These are phyloP conservation scores for Synergus gifuensis DNA, from an alignment of 2,888 invertebrate species.

Conservation along the genomic window DNA sequence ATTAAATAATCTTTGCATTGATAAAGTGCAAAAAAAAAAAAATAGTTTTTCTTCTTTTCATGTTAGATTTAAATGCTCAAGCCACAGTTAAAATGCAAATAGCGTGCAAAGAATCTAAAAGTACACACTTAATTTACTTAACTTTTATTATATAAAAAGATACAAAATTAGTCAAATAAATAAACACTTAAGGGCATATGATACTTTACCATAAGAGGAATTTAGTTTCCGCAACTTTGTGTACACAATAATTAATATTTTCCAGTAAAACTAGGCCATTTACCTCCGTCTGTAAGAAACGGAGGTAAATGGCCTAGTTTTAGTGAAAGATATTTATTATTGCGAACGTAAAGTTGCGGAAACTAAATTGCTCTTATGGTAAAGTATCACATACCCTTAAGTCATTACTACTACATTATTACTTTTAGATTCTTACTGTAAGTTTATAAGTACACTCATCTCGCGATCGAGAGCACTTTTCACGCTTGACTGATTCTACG, in stretches of 20 bases:
- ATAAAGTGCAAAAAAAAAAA: slow-evolving; percentile 8
- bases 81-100: slow-evolving; percentile 36
- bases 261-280: no score
- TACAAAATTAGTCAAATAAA: not conserved
- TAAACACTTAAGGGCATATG: not conserved
- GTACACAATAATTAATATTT: no score
- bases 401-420: not conserved
- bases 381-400: no score
- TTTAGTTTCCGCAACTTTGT: no score
- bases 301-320: no score
- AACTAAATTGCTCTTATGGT: no score
- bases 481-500: no score
- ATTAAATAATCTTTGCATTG: slow-evolving; percentile 5
- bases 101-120: slow-evolving; percentile 54
- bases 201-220: no score
- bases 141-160: not conserved
- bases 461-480: no score
- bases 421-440: slow-evolving; percentile 20
- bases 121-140: not conserved
- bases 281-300: no score
- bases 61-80: slow-evolving; percentile 9
- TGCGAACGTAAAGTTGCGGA: no score
- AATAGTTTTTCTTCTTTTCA: not conserved
- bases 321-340: no score
- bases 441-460: not conserved